Conservation (phyloP, 1,140 invertebrate species). For the Trichogramma pretiosum region DNA sequence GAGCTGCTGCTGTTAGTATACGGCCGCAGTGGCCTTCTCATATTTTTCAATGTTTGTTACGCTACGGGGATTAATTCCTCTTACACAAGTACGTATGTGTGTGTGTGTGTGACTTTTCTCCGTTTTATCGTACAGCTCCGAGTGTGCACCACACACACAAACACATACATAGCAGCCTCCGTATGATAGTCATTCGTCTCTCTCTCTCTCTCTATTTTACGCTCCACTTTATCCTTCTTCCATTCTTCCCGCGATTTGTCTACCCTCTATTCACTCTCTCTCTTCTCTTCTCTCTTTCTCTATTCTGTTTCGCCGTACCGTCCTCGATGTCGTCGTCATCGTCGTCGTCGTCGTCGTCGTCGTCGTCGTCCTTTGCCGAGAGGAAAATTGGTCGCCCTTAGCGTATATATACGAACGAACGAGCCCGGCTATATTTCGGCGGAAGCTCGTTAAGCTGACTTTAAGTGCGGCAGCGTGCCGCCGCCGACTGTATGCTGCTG, state of each 20-base stretch:
- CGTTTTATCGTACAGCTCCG: slow-evolving; percentile 3
- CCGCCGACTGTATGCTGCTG: too few relatives aligned
- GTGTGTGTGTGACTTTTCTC: background rate
- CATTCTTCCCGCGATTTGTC: background rate
- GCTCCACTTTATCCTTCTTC: background rate
- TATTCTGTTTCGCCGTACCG: too few relatives aligned
- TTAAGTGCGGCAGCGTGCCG: background rate
- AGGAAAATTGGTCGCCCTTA: slow-evolving; percentile 5
- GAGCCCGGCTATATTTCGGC: slow-evolving; percentile 1
- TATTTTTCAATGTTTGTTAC: slow-evolving; percentile 11
- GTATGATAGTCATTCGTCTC: too few relatives aligned
- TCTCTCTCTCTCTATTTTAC: slow-evolving; percentile 1
- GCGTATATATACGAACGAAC: too few relatives aligned
- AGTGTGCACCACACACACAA: background rate
- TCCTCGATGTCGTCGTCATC: too few relatives aligned
- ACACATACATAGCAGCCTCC: too few relatives aligned
- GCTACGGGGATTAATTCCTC: slow-evolving; percentile 1
- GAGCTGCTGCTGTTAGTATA: too few relatives aligned
- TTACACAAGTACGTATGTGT: too few relatives aligned
- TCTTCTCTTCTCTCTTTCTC: background rate
- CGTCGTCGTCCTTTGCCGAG: too few relatives aligned
- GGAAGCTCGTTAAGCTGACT: background rate
- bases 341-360: too few relatives aligned
- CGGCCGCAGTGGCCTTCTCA: too few relatives aligned
- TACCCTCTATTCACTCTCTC: background rate